Conservation (phyloP, 2,113 vertebrate genomes). For the Microcebus murinus region DNA sequence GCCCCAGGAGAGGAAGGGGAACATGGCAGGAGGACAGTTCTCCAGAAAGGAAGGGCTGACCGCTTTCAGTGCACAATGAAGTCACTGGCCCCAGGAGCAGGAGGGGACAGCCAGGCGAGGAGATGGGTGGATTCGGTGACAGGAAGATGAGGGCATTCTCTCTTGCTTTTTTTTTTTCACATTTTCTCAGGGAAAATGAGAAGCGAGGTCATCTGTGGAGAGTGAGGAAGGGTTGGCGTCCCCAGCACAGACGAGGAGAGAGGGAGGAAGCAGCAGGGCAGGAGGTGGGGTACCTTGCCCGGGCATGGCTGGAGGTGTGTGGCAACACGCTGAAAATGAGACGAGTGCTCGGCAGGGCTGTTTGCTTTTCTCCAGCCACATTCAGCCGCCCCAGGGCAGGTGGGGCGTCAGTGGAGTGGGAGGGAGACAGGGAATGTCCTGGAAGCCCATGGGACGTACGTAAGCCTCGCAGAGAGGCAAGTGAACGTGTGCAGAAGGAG, state of each 20-base stretch:
- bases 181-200: neutral
- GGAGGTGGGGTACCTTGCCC: neutral
- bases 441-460: neutral
- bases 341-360: fast-evolving
- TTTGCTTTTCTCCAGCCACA: neutral
- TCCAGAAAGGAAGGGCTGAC: neutral
- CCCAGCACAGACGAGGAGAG: neutral
- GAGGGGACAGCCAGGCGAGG: neutral
- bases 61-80: neutral
- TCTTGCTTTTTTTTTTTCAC: neutral
- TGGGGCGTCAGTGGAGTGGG: too few species aligned
- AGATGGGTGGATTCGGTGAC: neutral
- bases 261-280: neutral
- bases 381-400: neutral
- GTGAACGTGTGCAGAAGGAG: neutral
- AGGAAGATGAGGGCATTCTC: neutral
- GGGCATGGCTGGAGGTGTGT: fast-evolving
- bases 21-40: neutral
- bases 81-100: neutral
- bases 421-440: neutral
- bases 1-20: neutral
- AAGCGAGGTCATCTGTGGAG: neutral
- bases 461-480: neutral
- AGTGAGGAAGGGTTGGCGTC: neutral
- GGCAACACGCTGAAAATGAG: neutral